A percentile compares a stretch with the other conserved stretches of the same genome.
Evolutionary conservation across 2,888 invertebrate species (phyloP).

Genomic region (Morinoia aosen): DNA sequence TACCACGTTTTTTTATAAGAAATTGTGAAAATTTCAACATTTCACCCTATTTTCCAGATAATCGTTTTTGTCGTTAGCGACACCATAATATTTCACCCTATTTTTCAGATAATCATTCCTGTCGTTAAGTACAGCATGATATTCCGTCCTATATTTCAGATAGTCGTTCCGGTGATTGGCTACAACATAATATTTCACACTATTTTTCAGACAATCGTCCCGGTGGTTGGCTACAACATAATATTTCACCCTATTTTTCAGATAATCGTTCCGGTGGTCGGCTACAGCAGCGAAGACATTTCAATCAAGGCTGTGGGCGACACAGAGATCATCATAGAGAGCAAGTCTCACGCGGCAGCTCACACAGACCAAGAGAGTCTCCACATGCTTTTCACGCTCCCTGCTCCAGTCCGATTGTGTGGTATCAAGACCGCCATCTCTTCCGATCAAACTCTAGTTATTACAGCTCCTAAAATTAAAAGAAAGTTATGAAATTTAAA

Average conservation of each 20-base stretch:
- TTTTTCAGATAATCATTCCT: no score
- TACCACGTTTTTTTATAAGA: no score
- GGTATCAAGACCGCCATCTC: not conserved
- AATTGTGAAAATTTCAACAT: no score
- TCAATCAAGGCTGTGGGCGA: not conserved
- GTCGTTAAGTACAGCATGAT: no score
- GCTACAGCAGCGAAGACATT: not conserved
- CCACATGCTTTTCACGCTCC: conserved; percentile 2
- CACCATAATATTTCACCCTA: no score
- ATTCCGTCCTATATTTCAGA: no score
- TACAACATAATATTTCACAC: no score
- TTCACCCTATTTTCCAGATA: no score
- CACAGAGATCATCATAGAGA: not conserved
- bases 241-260: not conserved
- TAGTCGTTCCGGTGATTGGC: no score
- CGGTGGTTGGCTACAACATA: not conserved
- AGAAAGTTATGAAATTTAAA: not conserved
- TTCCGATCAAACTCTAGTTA: conserved; percentile 21
- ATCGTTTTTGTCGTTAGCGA: no score
- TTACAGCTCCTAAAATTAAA: conserved; percentile 21
- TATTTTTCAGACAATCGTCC: no score
- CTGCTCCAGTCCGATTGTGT: not conserved
- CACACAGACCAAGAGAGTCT: not conserved
- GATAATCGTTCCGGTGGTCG: not conserved
- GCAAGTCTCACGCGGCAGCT: not conserved